Evolutionary conservation across 1,140 invertebrate species (phyloP), one percentile per base, ranked within the genome.

Genomic region (Hyles euphorbiae): DNA sequence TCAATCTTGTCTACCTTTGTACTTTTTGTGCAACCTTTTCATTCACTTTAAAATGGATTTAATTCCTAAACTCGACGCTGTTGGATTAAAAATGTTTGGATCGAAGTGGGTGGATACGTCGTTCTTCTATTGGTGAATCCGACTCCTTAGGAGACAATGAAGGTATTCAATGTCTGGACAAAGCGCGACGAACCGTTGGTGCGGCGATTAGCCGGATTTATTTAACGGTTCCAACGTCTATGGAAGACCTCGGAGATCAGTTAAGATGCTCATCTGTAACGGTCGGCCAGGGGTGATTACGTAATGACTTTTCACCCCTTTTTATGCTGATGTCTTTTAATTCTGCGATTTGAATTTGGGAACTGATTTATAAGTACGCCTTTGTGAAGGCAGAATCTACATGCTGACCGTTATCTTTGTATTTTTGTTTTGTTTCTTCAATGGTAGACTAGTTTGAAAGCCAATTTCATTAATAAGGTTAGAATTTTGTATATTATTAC

Each of bases 101-200:
- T n/a, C 48, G 4, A 32, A 36, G 7, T n/a, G 34, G 47, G 58
- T 36, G 32, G 44, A 71, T 67, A 59, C 49, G 56, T 63, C 66
- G 49, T 73, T 65, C 61, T 43, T 56, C 57, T 53, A 59, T 56
- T 63, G 55, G 45, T 7, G 34, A 34, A 34, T 55, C 44, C 7
- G 56, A 52, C 55, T 47, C 69, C 72, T 69, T 58, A 60, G 72
- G 74, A 79, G 77, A 87, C 83, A 87, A 84, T 87, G 78, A 83
- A 79, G 71, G 78, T 70, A 84, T 87, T 84, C 72, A 83, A 70
- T 71, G 80, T 78, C 72, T 77, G 81, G 77, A 87, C 75, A 84
- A 84, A 78, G 68, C 74, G 68, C 70, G 64, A 68, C 72, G 58
- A 73, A 63, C 67, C 74, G 53, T 68, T 66, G 58, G 62, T 70